phyloP scores from a whole-genome alignment of 1,140 invertebrate species.

The Cecropterus lyciades region DNA sequence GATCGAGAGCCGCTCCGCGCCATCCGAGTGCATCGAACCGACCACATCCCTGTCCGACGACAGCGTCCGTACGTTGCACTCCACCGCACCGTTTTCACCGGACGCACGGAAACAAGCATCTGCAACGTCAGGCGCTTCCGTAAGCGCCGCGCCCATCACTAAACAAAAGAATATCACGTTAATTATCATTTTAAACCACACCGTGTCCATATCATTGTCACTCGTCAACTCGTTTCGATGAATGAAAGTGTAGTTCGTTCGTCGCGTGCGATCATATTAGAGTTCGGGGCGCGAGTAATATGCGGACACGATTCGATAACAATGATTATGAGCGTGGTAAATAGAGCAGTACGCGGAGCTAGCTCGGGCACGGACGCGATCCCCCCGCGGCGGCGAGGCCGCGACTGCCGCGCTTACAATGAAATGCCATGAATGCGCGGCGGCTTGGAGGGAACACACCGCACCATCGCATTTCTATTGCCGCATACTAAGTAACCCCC shows the following conservation, averaged over 20 bases:
- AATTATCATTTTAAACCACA: conserved; percentile 80
- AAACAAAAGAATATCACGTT: conserved; percentile 79
- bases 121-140: conserved; percentile 73
- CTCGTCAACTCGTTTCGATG: conserved; percentile 68
- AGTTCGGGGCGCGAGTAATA: conserved; percentile 52
- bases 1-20: conserved; percentile 85
- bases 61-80: conserved; percentile 84
- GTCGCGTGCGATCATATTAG: conserved; percentile 67
- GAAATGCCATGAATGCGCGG: conserved; percentile 75
- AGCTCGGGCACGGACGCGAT: conserved; percentile 51
- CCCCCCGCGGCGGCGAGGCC: conserved; percentile 69
- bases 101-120: conserved; percentile 86
- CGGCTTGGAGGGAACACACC: conserved; percentile 56
- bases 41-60: conserved; percentile 76
- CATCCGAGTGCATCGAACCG: conserved; percentile 87
- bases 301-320: conserved; percentile 60
- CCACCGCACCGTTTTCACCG: conserved; percentile 83
- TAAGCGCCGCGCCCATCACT: conserved; percentile 79
- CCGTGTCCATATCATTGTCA: conserved; percentile 80
- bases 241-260: conserved; percentile 63
- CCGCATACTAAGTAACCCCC: conserved; percentile 75
- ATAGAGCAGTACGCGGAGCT: conserved; percentile 52
- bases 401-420: conserved; percentile 74
- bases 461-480: conserved; percentile 71
- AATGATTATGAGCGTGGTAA: conserved; percentile 64